A percentile compares a stretch with the other conserved stretches of the same genome.
These are phyloP conservation scores for Lucilia cuprina DNA, from an alignment of 1,140 invertebrate species.

Conservation along the genomic window DNA sequence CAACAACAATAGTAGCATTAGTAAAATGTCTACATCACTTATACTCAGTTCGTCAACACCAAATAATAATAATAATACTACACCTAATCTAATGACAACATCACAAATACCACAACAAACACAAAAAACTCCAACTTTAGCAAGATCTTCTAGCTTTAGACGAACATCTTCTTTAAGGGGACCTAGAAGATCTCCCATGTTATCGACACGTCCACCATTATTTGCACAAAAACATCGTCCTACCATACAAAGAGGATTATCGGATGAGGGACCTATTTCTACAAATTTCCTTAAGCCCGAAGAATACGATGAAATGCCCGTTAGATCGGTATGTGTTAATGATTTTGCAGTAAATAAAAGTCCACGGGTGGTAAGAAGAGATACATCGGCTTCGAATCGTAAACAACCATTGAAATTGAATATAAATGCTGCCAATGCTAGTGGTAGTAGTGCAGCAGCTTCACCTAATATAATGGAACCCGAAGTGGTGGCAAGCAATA, in stretches of 20 bases:
- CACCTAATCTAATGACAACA: slow-evolving; percentile 39
- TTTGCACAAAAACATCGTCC: slow-evolving; percentile 56
- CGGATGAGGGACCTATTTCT: slow-evolving; percentile 61
- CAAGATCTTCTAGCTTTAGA: slow-evolving; percentile 51
- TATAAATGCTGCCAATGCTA: slow-evolving; percentile 15
- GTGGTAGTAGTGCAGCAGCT: background rate
- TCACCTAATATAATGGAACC: slow-evolving; percentile 36
- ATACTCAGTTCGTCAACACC: slow-evolving; percentile 32
- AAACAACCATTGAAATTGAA: slow-evolving; percentile 51
- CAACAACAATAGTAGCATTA: slow-evolving; percentile 31
- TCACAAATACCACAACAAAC: slow-evolving; percentile 38
- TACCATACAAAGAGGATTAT: slow-evolving; percentile 60
- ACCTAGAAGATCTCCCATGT: slow-evolving; percentile 51
- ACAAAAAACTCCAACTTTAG: slow-evolving; percentile 6
- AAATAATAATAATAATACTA: slow-evolving; percentile 30
- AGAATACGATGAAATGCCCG: slow-evolving; percentile 61
- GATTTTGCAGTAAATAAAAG: slow-evolving; percentile 52
- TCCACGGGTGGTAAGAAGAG: slow-evolving; percentile 54
- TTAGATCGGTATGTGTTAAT: slow-evolving; percentile 56
- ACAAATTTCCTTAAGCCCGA: slow-evolving; percentile 60
- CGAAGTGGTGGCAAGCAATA: background rate
- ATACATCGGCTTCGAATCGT: slow-evolving; percentile 55
- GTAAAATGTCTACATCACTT: slow-evolving; percentile 45
- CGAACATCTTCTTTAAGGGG: slow-evolving; percentile 57
- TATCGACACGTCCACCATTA: slow-evolving; percentile 55